Evolutionary conservation across 1,140 invertebrate genomes (phyloP).

Genomic region (Catajapyx aquilonaris): DNA sequence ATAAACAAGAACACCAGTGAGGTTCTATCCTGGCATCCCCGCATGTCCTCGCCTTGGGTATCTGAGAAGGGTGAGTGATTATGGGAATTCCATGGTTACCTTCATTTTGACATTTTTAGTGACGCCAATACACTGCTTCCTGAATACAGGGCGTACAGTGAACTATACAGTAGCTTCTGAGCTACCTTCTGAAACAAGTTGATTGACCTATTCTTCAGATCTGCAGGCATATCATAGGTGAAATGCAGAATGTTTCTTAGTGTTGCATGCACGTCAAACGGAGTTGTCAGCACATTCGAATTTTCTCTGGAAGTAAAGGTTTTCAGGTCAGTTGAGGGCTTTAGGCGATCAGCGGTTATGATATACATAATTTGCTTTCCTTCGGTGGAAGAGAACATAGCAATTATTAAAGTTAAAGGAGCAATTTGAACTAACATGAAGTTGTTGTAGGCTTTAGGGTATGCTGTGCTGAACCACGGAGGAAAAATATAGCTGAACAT

Average conservation of each 20-base stretch:
- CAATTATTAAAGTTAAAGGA: no score
- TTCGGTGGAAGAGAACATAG: no score
- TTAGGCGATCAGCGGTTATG: no score
- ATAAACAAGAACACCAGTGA: slow-evolving; percentile 93
- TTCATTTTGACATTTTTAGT: slow-evolving; percentile 2
- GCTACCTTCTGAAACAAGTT: slow-evolving; percentile 46
- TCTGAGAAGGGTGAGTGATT: slow-evolving; percentile 20
- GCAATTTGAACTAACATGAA: slow-evolving; percentile 26
- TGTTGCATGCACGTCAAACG: slow-evolving; percentile 19
- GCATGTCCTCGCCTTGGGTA: slow-evolving; percentile 51
- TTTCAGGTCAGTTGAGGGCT: no score
- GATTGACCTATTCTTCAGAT: slow-evolving; percentile 34
- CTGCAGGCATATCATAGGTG: no score
- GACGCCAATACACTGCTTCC: slow-evolving; percentile 3
- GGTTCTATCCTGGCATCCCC: slow-evolving; percentile 72
- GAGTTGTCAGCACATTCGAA: slow-evolving; percentile 18
- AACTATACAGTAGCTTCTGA: background rate
- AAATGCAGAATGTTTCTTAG: slow-evolving; percentile 9
- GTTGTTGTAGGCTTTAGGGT: slow-evolving; percentile 35
- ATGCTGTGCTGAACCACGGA: no score
- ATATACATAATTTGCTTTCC: no score
- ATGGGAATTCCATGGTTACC: slow-evolving; percentile 5
- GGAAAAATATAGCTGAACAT: slow-evolving; percentile 64
- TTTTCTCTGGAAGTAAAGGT: no score
- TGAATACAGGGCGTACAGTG: background rate